Evolutionary conservation across 2,888 invertebrate genomes (phyloP).

Genomic region (Dryadula phaetusa): DNA sequence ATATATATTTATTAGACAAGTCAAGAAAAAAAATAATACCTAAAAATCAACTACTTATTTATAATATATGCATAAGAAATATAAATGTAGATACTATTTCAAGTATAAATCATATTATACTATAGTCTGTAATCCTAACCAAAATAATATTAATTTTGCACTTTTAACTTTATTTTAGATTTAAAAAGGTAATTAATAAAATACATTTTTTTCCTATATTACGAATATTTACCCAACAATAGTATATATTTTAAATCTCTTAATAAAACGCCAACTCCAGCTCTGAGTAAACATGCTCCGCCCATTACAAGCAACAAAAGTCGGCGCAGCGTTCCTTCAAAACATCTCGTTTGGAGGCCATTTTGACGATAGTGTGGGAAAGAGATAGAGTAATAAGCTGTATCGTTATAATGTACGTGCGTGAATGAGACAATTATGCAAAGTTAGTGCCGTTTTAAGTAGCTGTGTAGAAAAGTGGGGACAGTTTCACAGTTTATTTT

Average conservation of each 20-base stretch:
- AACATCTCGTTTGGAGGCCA: slow-evolving; percentile 85
- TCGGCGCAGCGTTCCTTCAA: slow-evolving; percentile 83
- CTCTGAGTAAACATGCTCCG: slow-evolving; percentile 80
- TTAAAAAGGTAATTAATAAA: no score
- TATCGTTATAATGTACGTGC: slow-evolving; percentile 66
- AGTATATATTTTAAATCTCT: slow-evolving; percentile 24
- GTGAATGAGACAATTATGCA: slow-evolving; percentile 83
- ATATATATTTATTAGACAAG: not conserved
- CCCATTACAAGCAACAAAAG: slow-evolving; percentile 84
- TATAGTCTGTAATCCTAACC: no score
- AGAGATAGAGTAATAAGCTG: slow-evolving; percentile 64
- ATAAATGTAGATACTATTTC: not conserved
- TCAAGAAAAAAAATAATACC: not conserved
- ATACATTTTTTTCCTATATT: no score
- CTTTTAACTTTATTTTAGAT: no score
- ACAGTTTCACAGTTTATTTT: slow-evolving; percentile 46
- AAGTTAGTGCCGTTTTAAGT: slow-evolving; percentile 81
- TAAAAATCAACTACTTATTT: not conserved
- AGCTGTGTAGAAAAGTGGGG: slow-evolving; percentile 62
- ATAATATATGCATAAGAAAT: not conserved
- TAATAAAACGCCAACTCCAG: slow-evolving; percentile 55
- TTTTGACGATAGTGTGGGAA: slow-evolving; percentile 80
- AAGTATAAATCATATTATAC: no score
- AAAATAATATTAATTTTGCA: no score
- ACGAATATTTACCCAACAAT: not conserved